phyloP scores from a whole-genome alignment of 2,113 vertebrate genomes.

The Sterrhoptilus dennistouni region DNA sequence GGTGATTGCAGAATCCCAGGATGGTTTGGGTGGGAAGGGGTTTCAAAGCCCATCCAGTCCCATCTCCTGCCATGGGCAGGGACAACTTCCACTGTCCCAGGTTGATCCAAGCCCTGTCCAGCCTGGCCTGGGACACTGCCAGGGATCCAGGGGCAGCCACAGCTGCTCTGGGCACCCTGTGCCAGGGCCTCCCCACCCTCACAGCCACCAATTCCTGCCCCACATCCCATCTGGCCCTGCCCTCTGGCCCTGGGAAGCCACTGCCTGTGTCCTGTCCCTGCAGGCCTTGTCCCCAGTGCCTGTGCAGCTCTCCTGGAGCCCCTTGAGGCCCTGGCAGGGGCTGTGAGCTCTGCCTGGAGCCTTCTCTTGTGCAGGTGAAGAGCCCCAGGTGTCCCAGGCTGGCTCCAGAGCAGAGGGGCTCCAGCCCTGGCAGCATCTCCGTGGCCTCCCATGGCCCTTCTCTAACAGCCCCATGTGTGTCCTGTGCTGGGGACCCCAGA shows the following conservation, averaged over 20 bases:
- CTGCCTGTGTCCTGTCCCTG: neutral
- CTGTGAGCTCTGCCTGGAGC: neutral
- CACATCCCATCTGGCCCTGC: neutral
- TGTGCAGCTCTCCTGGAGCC: neutral
- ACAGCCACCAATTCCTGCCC: neutral
- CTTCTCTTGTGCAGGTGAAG: neutral
- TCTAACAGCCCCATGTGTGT: rapidly evolving
- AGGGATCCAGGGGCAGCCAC: neutral
- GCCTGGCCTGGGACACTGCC: neutral
- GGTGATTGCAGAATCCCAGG: rapidly evolving
- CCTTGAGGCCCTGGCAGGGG: neutral
- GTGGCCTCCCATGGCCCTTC: neutral
- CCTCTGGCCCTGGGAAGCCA: neutral
- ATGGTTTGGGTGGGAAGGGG: neutral
- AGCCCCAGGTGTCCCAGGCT: neutral
- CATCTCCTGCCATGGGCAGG: neutral
- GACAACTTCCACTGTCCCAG: neutral
- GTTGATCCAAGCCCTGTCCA: no score
- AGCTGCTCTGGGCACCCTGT: neutral
- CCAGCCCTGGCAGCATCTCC: neutral
- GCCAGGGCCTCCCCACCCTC: neutral
- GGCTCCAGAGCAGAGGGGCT: neutral
- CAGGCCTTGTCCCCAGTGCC: neutral
- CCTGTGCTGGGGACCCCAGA: neutral
- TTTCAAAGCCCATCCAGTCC: rapidly evolving